These are phyloP conservation scores for Coregonus suidteri DNA, from an alignment of 2,797 vertebrate genomes.

Conservation along the genomic window DNA sequence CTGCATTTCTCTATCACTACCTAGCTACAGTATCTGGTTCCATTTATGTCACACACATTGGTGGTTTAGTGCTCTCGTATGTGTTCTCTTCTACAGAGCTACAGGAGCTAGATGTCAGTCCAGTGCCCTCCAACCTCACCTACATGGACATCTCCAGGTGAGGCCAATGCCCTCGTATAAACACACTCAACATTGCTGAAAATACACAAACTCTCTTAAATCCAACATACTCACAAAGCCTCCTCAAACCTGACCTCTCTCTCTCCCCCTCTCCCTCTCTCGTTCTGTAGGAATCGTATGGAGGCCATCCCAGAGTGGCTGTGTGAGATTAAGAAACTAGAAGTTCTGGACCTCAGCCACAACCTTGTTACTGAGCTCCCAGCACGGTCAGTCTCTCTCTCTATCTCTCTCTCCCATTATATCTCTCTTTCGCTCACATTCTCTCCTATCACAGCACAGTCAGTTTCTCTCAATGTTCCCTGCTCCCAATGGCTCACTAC, in stretches of 20 bases:
- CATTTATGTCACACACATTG: not conserved
- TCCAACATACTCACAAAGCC: not conserved
- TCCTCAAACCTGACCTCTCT: not conserved
- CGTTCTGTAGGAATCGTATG: slow-evolving; percentile 83
- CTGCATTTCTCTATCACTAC: not conserved
- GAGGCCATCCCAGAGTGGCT: slow-evolving; percentile 92
- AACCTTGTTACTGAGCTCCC: slow-evolving; percentile 92
- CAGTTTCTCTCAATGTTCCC: not conserved
- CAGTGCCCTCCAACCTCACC: slow-evolving; percentile 86
- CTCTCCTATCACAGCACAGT: not conserved
- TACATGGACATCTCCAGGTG: slow-evolving; percentile 97
- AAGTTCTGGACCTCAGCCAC: slow-evolving; percentile 92
- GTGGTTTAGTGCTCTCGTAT: not conserved
- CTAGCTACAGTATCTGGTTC: not conserved
- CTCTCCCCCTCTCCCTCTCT: not conserved
- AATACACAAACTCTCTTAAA: not conserved
- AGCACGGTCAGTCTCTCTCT: slow-evolving; percentile 80
- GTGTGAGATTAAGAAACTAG: slow-evolving; percentile 90
- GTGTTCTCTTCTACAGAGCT: slow-evolving; percentile 77
- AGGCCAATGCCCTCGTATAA: slow-evolving; percentile 45
- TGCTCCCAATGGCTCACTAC: no score
- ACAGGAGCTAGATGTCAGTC: slow-evolving; percentile 86
- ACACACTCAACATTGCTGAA: not conserved
- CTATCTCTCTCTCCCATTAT: slow-evolving; percentile 28
- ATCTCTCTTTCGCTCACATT: slow-evolving; percentile 31